Conservation (phyloP, 2,797 vertebrate species). For the Pelodytes ibericus region DNA sequence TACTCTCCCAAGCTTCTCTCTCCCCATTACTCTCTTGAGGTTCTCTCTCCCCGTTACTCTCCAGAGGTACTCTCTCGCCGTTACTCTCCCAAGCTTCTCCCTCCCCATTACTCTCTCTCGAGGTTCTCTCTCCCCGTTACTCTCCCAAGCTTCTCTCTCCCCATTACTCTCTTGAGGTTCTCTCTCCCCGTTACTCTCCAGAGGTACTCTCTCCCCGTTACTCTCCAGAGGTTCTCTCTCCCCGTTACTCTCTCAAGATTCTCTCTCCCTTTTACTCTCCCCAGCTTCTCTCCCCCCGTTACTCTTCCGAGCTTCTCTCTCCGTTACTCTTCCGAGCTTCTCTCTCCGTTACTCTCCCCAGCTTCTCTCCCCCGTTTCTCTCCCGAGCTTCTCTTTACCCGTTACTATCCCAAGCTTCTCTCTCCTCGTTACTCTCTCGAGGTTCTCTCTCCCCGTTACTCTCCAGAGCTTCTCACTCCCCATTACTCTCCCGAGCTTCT, state of each 20-base stretch:
- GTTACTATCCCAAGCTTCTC: no score
- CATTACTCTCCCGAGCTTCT: neutral
- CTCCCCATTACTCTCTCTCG: no score
- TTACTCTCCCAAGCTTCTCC: no score
- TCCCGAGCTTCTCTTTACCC: no score
- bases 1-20: neutral
- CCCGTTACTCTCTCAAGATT: neutral
- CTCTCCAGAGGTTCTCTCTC: neutral
- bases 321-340: neutral
- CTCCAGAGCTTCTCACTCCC: no score
- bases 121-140: no score
- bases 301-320: no score
- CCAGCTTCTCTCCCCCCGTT: neutral
- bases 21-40: neutral
- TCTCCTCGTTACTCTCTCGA: no score
- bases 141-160: no score
- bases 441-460: no score
- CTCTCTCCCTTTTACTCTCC: neutral
- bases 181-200: neutral
- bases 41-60: neutral
- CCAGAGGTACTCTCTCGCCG: no score
- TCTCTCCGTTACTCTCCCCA: neutral
- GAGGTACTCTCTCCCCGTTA: neutral
- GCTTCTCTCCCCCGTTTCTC: neutral
- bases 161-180: neutral